Conservation (phyloP, 2,888 invertebrate species). For the Leuctra nigra region DNA sequence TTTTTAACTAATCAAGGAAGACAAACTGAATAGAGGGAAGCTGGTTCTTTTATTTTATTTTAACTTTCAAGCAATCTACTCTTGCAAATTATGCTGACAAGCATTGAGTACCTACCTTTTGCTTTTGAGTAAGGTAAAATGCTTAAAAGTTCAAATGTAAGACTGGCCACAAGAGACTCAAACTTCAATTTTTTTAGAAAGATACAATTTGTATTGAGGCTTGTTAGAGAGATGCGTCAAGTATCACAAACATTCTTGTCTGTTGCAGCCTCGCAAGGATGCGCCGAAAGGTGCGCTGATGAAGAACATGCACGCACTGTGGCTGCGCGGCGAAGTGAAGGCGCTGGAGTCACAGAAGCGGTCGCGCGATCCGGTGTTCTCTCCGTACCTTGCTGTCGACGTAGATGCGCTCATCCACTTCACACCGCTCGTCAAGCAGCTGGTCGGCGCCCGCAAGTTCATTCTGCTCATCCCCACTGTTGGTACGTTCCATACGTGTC, state of each 20-base stretch:
- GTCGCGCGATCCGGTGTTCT: conserved; percentile 48
- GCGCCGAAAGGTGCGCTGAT: conserved; percentile 52
- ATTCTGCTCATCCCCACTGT: conserved; percentile 82
- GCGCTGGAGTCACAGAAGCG: conserved; percentile 66
- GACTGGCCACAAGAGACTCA: no score
- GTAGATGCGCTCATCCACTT: conserved; percentile 71
- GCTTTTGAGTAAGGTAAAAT: no score
- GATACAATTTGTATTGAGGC: no score
- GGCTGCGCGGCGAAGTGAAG: conserved; percentile 82
- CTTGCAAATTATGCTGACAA: no score
- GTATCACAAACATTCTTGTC: background rate
- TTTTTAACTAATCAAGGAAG: no score
- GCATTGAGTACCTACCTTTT: no score
- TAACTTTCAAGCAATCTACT: no score
- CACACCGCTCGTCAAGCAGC: conserved; percentile 69
- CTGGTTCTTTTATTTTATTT: no score
- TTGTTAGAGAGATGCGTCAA: no score
- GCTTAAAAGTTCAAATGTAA: no score
- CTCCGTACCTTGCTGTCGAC: conserved; percentile 85
- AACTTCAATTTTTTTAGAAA: no score
- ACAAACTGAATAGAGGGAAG: no score
- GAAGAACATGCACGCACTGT: conserved; percentile 81
- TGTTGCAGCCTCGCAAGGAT: background rate
- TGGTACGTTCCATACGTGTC: conserved; percentile 64
- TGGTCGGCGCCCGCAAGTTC: conserved; percentile 76